Evolutionary conservation across 1,140 invertebrate genomes (phyloP), one percentile per base, ranked within the genome.

Genomic region (Drosophila guanche): DNA sequence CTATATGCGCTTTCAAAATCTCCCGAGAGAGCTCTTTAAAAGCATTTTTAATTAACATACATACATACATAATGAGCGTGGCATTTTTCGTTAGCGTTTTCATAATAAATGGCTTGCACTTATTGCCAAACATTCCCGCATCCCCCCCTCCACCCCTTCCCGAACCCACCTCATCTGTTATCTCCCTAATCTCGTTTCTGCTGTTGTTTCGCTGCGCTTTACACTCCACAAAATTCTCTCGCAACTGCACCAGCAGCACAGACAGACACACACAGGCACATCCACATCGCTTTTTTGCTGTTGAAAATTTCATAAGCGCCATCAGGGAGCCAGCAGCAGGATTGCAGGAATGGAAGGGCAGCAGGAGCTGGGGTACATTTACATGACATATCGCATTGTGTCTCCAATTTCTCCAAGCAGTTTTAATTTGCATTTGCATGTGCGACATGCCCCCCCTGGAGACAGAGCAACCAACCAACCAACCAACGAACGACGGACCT

Each of bases 11-110:
- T 84, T 80, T 86, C 71, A 83, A 89, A 89, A 79, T 88, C 73
- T 68, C 85, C 70, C 69, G 75, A 54, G 76, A 85, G 83, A 67
- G 67, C 66, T 69, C 66, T 85, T 89, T 89, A 83, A 88, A 90
- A 79, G 65, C 85, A 89, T 89, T 80, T 90, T 79, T 89, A 88
- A 90, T 85, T 80, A 90, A 80, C 78, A 88, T 83, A 88, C 69
- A 86, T 86, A 62, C 83, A 86, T 86, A 88, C 58, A 76, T 88
- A 88, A 86, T 83, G 71, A 78, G 61, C 73, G 50, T 59, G 62
- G 68, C 55, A 68, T 76, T 81, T 77, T 74, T 78, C 70, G 59
- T 73, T 69, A 53, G 53, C 75, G 23, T 81, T 67, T 37, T 62
- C 61, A 52, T 61, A 83, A 68, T 72, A 76, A 80, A 80, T 80